A percentile compares a stretch with the other conserved stretches of the same genome.
These are phyloP conservation scores for Pollimyrus isidori DNA, from an alignment of 2,113 vertebrate species.

Conservation along the genomic window DNA sequence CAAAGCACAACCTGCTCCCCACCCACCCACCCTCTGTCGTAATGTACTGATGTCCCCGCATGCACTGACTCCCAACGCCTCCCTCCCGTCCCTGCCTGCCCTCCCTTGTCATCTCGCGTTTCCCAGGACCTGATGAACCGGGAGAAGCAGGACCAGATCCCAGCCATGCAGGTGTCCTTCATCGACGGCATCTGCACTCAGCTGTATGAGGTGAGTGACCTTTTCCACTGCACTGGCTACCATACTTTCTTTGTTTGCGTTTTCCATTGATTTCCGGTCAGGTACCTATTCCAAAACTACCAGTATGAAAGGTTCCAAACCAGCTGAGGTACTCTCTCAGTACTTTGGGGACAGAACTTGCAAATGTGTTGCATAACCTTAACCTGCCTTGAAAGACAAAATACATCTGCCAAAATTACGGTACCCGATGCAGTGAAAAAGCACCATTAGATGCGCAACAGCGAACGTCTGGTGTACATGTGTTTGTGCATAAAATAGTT, in stretches of 20 bases:
- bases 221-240: background rate
- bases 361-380: background rate
- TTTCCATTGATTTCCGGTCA: background rate
- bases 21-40: background rate
- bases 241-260: background rate
- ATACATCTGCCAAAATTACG: background rate
- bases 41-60: background rate
- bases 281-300: background rate
- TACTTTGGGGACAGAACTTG: background rate
- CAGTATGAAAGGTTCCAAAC: background rate
- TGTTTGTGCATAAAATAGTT: background rate
- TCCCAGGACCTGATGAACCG: conserved; percentile 94
- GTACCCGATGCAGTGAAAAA: background rate
- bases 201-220: conserved; percentile 81
- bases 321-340: background rate
- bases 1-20: background rate
- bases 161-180: conserved; percentile 98
- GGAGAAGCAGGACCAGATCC: conserved; percentile 95
- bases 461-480: background rate
- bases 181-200: conserved; percentile 92
- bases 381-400: background rate
- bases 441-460: background rate
- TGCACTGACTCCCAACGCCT: background rate
- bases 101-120: conserved; percentile 17
- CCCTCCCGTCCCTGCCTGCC: background rate